phyloP scores from a whole-genome alignment of 2,113 vertebrate genomes.

The Macquaria ambigua region DNA sequence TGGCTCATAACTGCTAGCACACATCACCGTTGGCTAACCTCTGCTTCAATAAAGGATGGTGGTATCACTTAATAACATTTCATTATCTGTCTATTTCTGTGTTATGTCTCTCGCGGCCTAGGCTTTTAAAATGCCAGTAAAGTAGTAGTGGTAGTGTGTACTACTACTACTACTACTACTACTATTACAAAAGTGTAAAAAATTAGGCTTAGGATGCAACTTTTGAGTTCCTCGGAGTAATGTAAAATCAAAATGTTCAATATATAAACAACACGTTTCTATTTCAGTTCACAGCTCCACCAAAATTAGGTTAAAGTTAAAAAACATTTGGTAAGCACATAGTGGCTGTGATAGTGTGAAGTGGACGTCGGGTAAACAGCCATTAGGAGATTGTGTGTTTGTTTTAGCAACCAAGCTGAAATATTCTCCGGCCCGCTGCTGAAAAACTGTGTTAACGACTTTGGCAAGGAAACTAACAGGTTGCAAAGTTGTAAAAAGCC shows the following conservation, averaged over 20 bases:
- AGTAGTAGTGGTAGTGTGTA: background rate
- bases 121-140: background rate
- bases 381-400: conserved; percentile 46
- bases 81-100: conserved; percentile 26
- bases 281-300: background rate
- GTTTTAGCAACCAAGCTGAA: conserved; percentile 56
- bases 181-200: background rate
- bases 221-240: background rate
- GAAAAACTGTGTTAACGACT: conserved; percentile 3
- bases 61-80: conserved; percentile 51
- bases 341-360: background rate
- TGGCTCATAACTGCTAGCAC: conserved; percentile 56
- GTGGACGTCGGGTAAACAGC: conserved; percentile 28
- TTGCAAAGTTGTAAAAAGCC: conserved; percentile 31
- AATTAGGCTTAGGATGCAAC: background rate
- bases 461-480: conserved; percentile 21
- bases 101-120: background rate
- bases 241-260: background rate
- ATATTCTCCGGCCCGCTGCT: conserved; percentile 23
- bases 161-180: background rate
- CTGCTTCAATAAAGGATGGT: conserved; percentile 13
- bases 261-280: background rate
- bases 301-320: background rate
- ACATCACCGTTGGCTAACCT: conserved; percentile 68
- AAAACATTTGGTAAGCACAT: conserved; percentile 1